Conservation (phyloP, 37 sponge, comb jelly and placozoan species). For the Ianthella basta region DNA sequence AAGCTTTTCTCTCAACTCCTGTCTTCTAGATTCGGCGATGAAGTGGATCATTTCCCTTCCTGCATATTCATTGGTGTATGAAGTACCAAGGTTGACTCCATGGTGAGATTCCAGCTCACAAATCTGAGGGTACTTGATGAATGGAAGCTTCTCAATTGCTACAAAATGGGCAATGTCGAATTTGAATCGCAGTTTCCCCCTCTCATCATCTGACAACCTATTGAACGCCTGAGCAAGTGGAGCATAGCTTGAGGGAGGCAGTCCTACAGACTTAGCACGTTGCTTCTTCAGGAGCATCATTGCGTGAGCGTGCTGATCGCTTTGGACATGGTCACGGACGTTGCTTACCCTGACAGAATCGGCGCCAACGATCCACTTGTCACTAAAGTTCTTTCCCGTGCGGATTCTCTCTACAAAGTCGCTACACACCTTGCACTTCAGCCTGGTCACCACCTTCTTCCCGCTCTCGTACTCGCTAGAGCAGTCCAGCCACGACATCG, state of each 20-base stretch:
- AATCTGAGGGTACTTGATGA: constrained; percentile 47
- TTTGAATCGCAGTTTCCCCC: constrained; percentile 43
- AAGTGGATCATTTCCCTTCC: constrained; percentile 59
- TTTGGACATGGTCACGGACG: constrained; percentile 57
- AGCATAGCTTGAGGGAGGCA: constrained; percentile 48
- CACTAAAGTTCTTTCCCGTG: constrained; percentile 50
- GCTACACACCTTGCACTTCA: constrained; percentile 49
- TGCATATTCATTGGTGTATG: constrained; percentile 59
- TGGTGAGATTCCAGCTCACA: constrained; percentile 56
- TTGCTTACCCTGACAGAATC: constrained; percentile 55
- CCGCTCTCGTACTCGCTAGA: constrained; percentile 22
- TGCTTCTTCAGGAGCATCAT: constrained; percentile 60
- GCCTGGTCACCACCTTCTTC: constrained; percentile 42
- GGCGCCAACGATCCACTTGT: constrained; percentile 64
- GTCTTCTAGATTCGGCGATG: constrained; percentile 57
- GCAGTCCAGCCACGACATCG: constrained; percentile 60
- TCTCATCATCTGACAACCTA: constrained; percentile 46
- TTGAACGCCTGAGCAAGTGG: constrained; percentile 51
- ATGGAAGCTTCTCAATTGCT: constrained; percentile 48
- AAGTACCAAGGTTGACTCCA: constrained; percentile 56
- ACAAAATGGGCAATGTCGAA: constrained; percentile 66
- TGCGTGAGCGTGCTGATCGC: constrained; percentile 56
- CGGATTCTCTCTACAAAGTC: constrained; percentile 38
- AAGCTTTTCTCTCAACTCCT: constrained; percentile 38
- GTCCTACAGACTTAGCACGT: constrained; percentile 32